Percentiles rank a stretch among this genome's conserved stretches.
These are phyloP conservation scores for Tamias sibiricus DNA, from an alignment of 2,113 vertebrate genomes.

Conservation along the genomic window DNA sequence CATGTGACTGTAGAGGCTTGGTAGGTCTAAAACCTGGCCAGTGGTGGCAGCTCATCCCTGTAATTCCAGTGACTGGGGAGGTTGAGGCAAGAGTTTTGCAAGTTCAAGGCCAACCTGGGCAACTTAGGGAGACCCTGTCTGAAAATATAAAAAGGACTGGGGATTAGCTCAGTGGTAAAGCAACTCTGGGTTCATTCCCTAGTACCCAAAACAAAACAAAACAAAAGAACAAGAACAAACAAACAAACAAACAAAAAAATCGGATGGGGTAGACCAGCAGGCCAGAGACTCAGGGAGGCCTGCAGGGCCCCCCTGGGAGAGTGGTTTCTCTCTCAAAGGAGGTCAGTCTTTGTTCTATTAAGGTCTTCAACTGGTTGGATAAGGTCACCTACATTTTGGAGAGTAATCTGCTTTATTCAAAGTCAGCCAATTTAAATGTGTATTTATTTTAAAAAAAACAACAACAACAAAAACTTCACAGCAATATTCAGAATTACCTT, in stretches of 20 bases:
- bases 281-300: neutral
- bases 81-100: neutral
- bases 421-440: neutral
- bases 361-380: neutral
- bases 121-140: neutral
- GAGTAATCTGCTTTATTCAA: neutral
- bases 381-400: neutral
- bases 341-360: neutral
- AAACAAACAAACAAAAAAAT: neutral
- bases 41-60: rapidly evolving
- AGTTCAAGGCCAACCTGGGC: neutral
- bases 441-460: neutral
- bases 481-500: neutral
- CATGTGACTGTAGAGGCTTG: no score
- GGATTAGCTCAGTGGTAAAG: neutral
- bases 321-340: neutral
- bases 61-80: neutral
- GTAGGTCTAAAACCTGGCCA: no score
- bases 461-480: neutral
- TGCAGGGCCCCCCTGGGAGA: neutral
- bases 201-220: neutral
- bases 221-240: no score
- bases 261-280: neutral
- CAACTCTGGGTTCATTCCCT: neutral
- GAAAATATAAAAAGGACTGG: neutral